Evolutionary conservation across 1,140 invertebrate species (phyloP), one percentile per base, ranked within the genome.

Genomic region (Anastrepha obliqua): DNA sequence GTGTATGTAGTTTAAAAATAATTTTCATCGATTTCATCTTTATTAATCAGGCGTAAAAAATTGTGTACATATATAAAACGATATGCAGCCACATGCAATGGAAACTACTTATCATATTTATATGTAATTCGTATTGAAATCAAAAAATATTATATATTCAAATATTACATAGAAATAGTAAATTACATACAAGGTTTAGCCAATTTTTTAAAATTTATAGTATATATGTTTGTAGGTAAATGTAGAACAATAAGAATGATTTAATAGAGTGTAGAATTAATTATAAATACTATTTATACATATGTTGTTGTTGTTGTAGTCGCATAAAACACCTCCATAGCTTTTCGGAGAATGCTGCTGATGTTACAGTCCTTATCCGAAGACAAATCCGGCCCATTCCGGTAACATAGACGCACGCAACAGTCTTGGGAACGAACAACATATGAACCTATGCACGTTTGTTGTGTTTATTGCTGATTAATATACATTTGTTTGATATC

Each of bases 71-170:
- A 44, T 74, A 74, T 39, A 74, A 20, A 67, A 67, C 67, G 42
- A 81, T 81, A 81, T 81, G n/a, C 47, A 29, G 55, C 51, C 51
- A 55, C 6, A 55, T 55, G 51, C 51, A 20, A 78, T 81, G 47
- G 9, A 81, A 81, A 13, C n/a, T 20, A 81, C 55, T 20, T 81
- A 58, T 2, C 11, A 55, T 81, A 51, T 13, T 81, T 81, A n/a
- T 81, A 47, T 81, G 74, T 81, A 55, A 55, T 55, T n/a, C 5
- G 44, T 55, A 55, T 55, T 55, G 74, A 81, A 81, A 81, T 55
- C 70, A 74, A 51, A 74, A 47, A 47, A 47, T 42, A 9, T 39
- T 47, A 74, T 74, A 74, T 42, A 55, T 55, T 55, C 47, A 81
- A 81, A 47, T 55, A 29, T 55, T 74, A 44, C 29, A 67, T 29